Percentiles rank a stretch among this genome's conserved stretches.
phyloP scores from a whole-genome alignment of 2,113 vertebrate species.

The Eupsittula cactorum region DNA sequence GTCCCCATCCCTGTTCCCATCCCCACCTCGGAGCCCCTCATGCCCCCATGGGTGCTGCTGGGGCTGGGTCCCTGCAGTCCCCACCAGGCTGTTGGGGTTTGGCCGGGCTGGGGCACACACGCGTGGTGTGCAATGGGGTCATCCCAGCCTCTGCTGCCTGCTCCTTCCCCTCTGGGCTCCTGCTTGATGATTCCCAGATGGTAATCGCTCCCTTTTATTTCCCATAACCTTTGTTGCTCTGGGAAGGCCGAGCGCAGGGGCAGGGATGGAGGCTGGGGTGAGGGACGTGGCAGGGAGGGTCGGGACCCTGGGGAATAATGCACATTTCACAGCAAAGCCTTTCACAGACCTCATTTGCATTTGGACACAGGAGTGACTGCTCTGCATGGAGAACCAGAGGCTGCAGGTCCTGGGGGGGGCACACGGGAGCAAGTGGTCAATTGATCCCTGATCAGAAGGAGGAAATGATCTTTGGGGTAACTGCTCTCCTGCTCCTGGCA shows the following conservation, averaged over 20 bases:
- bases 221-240: conserved; percentile 50
- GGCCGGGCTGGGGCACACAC: conserved; percentile 62
- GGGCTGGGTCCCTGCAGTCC: conserved; percentile 75
- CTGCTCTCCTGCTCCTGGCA: background rate
- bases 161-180: background rate
- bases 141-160: background rate
- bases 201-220: conserved; percentile 63
- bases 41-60: conserved; percentile 1
- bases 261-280: conserved; percentile 59
- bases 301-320: conserved; percentile 71
- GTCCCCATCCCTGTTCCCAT: background rate
- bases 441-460: conserved; percentile 16
- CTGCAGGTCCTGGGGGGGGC: background rate
- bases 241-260: conserved; percentile 58
- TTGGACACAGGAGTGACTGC: conserved; percentile 29
- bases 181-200: conserved; percentile 87
- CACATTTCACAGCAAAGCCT: conserved; percentile 50
- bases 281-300: conserved; percentile 46
- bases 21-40: background rate
- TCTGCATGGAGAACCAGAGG: conserved; percentile 30
- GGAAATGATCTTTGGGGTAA: background rate
- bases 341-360: conserved; percentile 45
- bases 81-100: conserved; percentile 75
- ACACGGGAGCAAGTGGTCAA: conserved; percentile 6
- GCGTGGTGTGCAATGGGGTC: conserved; percentile 67